Conservation (phyloP, 2,888 invertebrate genomes). For the Drosophila paranaensis region DNA sequence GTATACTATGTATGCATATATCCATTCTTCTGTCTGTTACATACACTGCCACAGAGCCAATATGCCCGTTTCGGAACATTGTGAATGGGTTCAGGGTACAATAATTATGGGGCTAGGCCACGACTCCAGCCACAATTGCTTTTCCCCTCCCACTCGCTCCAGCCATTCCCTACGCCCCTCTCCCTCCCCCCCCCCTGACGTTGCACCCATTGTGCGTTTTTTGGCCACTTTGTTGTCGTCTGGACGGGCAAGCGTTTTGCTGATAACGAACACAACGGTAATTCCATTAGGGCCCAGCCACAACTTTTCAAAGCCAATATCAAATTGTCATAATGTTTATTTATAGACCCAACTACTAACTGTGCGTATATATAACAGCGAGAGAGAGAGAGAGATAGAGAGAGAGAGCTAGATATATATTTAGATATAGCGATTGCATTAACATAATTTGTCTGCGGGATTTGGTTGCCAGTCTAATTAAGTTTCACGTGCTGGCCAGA, state of each 20-base stretch:
- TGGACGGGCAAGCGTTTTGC: slow-evolving; percentile 57
- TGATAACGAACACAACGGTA: slow-evolving; percentile 70
- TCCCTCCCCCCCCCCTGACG: no score
- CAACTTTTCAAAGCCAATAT: slow-evolving; percentile 64
- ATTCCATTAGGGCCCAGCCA: slow-evolving; percentile 65
- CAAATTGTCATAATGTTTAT: slow-evolving; percentile 76
- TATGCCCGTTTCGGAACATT: neutral
- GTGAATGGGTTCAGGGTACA: slow-evolving; percentile 1
- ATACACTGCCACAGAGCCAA: neutral
- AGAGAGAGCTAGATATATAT: neutral
- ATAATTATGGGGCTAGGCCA: slow-evolving; percentile 58
- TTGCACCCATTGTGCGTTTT: slow-evolving; percentile 42
- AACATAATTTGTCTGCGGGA: slow-evolving; percentile 65
- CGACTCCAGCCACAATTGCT: slow-evolving; percentile 5
- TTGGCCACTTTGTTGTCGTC: slow-evolving; percentile 57
- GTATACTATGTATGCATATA: neutral
- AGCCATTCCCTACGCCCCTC: neutral
- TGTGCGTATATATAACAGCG: neutral
- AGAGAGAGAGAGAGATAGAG: neutral
- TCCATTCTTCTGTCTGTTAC: neutral
- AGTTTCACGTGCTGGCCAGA: slow-evolving; percentile 34
- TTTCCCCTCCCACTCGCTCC: neutral
- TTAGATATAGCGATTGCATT: slow-evolving; percentile 55
- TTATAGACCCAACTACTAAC: slow-evolving; percentile 48
- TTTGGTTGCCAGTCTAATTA: slow-evolving; percentile 53